These are phyloP conservation scores for Halcyon smyrnensis DNA, from an alignment of 2,797 vertebrate genomes.

Conservation along the genomic window DNA sequence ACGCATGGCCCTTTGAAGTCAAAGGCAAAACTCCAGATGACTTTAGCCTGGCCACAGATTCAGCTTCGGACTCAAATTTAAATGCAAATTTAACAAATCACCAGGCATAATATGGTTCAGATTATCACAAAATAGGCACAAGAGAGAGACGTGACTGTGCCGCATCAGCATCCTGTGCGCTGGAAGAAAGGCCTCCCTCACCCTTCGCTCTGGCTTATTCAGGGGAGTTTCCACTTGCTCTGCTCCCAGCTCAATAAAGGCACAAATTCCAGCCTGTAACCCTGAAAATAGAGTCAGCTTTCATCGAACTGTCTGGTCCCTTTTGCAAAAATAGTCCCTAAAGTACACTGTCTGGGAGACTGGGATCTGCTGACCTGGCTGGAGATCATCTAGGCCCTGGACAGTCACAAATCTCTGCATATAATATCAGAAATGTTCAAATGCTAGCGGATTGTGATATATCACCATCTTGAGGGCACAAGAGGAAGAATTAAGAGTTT, in stretches of 20 bases:
- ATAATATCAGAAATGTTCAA: background rate
- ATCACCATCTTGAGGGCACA: background rate
- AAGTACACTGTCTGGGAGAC: background rate
- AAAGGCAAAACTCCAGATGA: conserved; percentile 30
- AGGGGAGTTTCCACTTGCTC: background rate
- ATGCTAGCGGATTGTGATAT: background rate
- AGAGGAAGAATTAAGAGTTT: conserved; percentile 12
- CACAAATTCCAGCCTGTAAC: background rate
- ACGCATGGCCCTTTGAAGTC: conserved; percentile 21
- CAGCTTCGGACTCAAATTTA: conserved; percentile 8
- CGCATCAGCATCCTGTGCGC: background rate
- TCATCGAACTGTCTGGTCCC: background rate
- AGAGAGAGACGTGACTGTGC: background rate
- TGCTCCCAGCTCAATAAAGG: background rate
- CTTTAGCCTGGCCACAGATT: background rate
- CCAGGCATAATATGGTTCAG: background rate
- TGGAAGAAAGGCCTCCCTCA: background rate
- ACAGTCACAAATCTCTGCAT: background rate
- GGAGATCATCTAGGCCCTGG: background rate
- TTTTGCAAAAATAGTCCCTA: background rate
- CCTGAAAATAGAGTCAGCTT: background rate
- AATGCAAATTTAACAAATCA: conserved; percentile 47
- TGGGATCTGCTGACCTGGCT: background rate
- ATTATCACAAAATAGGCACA: background rate
- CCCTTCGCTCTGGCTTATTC: background rate